phyloP scores from a whole-genome alignment of 2,113 vertebrate genomes.

The Hylia prasina region DNA sequence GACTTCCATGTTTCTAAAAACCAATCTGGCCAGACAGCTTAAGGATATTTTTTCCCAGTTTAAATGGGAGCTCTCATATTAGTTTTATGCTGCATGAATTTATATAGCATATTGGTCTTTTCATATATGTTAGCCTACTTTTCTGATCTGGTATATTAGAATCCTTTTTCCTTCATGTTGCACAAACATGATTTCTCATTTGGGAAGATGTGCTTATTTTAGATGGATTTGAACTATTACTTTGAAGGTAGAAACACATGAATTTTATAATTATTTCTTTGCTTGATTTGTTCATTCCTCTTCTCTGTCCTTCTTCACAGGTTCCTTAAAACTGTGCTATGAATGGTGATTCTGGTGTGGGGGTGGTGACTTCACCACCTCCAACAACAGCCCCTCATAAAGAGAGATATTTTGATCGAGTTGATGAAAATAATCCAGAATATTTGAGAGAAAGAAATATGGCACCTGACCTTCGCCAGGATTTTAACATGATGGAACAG shows the following conservation, averaged over 20 bases:
- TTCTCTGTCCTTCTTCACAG: conserved; percentile 13
- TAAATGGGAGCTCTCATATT: neutral
- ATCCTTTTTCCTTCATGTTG: neutral
- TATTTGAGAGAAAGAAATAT: conserved; percentile 97
- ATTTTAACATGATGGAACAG: conserved; percentile 99
- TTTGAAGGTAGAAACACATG: fast-evolving
- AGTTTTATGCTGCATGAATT: neutral
- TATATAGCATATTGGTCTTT: neutral
- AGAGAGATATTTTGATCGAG: conserved; percentile 96
- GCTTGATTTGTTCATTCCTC: neutral
- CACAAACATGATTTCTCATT: neutral
- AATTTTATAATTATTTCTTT: neutral
- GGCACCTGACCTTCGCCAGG: conserved; percentile 96
- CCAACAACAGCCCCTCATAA: conserved; percentile 93
- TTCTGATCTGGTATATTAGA: neutral
- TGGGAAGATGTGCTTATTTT: neutral
- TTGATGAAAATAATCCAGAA: conserved; percentile 94
- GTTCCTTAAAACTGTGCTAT: conserved; percentile 74
- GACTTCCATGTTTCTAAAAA: neutral
- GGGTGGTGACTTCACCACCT: conserved; percentile 96
- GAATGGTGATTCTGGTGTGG: conserved; percentile 92
- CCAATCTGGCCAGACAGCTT: neutral
- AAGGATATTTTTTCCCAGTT: neutral
- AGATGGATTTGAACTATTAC: neutral
- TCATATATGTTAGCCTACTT: neutral